phyloP scores from a whole-genome alignment of 2,797 vertebrate genomes.

The Urosaurus nigricauda region DNA sequence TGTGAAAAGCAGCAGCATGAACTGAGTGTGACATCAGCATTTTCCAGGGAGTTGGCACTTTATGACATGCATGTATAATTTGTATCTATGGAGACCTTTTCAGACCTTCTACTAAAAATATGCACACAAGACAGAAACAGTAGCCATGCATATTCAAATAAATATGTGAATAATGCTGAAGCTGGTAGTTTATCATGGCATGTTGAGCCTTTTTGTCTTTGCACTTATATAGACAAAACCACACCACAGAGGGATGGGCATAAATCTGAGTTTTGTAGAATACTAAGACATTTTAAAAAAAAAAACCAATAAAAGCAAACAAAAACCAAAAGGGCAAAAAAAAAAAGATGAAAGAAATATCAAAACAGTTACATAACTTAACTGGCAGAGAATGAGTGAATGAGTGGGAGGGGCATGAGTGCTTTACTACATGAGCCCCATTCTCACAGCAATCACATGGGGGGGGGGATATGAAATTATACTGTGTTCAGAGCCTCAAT shows the following conservation, averaged over 20 bases:
- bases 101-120: background rate
- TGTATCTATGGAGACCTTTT: background rate
- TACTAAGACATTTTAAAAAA: background rate
- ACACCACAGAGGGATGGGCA: background rate
- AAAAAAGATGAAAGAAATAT: no score
- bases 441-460: no score
- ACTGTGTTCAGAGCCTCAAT: no score
- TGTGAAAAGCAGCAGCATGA: background rate
- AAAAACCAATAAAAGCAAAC: background rate
- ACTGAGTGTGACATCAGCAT: background rate
- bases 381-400: no score
- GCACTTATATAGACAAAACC: background rate
- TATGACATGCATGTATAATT: background rate
- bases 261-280: background rate
- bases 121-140: background rate
- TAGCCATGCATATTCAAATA: background rate
- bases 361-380: no score
- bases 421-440: no score
- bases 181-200: background rate
- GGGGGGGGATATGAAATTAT: no score
- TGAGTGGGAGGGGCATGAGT: no score
- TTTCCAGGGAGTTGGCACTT: background rate
- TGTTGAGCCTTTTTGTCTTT: background rate
- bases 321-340: background rate
- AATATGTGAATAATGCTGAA: background rate